A percentile compares a stretch with the other conserved stretches of the same genome.
Conservation (phyloP, 2,888 invertebrate species). For the Pemphredon lugubris region DNA sequence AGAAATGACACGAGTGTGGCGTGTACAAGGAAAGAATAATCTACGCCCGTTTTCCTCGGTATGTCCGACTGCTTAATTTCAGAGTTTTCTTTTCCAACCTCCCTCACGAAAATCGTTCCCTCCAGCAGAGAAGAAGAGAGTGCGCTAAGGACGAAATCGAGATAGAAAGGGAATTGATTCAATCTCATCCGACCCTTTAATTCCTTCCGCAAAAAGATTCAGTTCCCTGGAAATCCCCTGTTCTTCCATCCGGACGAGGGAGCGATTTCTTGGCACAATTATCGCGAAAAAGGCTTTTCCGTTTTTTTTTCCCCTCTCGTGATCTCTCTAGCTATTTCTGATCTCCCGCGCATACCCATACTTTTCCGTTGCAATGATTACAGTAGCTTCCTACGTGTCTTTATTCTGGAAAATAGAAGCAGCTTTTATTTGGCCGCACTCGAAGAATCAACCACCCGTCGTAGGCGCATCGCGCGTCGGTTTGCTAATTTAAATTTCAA, state of each 20-base stretch:
- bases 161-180: slow-evolving; percentile 12
- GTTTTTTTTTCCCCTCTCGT: too few species aligned
- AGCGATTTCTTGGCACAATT: slow-evolving; percentile 23
- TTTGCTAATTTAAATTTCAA: too few species aligned
- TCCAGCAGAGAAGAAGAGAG: not conserved
- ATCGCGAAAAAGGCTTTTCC: slow-evolving; percentile 4
- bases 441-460: not conserved
- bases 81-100: slow-evolving; percentile 7
- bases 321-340: slow-evolving; percentile 1
- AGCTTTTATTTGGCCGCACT: slow-evolving; percentile 17
- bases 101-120: not conserved
- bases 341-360: too few species aligned
- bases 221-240: slow-evolving; percentile 5
- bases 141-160: not conserved
- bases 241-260: not conserved
- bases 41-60: too few species aligned
- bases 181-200: slow-evolving; percentile 10
- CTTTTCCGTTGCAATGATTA: slow-evolving; percentile 1
- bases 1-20: too few species aligned
- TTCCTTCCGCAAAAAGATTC: slow-evolving; percentile 1
- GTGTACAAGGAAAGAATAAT: too few species aligned
- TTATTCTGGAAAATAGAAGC: slow-evolving; percentile 16
- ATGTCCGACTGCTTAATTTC: not conserved
- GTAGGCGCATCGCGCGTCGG: too few species aligned
- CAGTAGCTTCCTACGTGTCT: not conserved